Percentiles rank a stretch among this genome's conserved stretches.
Conservation (phyloP, 2,797 vertebrate species). For the Pempheris klunzingeri region DNA sequence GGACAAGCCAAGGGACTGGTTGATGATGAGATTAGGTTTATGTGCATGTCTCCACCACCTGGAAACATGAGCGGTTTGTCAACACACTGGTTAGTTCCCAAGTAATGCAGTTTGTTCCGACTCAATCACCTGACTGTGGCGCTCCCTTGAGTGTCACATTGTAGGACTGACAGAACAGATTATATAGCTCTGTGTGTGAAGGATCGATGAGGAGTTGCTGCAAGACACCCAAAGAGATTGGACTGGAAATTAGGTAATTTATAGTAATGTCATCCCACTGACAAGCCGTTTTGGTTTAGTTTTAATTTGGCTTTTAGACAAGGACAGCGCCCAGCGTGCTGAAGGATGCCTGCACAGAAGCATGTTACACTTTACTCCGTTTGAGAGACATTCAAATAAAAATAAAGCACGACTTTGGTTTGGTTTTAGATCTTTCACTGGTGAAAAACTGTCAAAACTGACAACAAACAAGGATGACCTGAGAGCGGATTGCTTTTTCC, state of each 20-base stretch:
- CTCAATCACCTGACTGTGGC: conserved; percentile 51
- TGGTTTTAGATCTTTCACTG: conserved; percentile 6
- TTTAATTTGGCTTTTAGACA: conserved; percentile 30
- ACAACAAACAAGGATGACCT: conserved; percentile 23
- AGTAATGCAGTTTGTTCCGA: conserved; percentile 62
- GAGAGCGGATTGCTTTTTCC: conserved; percentile 13
- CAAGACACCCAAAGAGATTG: conserved; percentile 52
- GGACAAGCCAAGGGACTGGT: conserved; percentile 55
- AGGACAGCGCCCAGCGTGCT: conserved; percentile 2
- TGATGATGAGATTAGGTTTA: conserved; percentile 68
- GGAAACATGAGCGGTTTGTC: conserved; percentile 53
- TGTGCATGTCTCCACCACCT: conserved; percentile 53
- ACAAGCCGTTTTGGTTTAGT: conserved; percentile 38
- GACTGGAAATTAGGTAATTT: conserved; percentile 53
- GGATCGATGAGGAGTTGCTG: conserved; percentile 39
- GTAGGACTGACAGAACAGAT: conserved; percentile 66
- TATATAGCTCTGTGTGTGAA: conserved; percentile 49
- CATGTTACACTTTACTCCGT: not conserved
- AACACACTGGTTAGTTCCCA: conserved; percentile 49
- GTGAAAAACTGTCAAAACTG: not conserved
- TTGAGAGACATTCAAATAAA: conserved; percentile 11
- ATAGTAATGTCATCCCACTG: conserved; percentile 33
- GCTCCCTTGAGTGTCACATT: conserved; percentile 36
- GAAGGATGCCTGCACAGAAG: not conserved
- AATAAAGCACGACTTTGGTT: not conserved